Percentiles rank a stretch among this genome's conserved stretches.
Conservation (phyloP, 1,140 invertebrate species). For the Triops cancriformis region DNA sequence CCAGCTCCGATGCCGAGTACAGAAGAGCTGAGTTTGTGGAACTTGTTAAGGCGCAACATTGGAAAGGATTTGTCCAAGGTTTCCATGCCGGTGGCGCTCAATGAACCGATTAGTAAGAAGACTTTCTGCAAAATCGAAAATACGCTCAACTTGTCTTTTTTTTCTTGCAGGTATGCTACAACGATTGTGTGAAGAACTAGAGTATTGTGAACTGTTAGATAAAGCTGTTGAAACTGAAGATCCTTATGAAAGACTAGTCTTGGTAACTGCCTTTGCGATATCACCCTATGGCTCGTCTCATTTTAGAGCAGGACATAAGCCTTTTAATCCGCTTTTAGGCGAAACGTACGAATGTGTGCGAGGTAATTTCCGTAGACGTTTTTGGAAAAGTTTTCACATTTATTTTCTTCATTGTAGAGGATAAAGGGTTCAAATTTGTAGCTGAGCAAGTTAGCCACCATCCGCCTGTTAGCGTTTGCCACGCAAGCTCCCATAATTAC, state of each 20-base stretch:
- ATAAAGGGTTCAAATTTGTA: constrained; percentile 66
- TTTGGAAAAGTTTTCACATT: not conserved
- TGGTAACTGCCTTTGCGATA: constrained; percentile 73
- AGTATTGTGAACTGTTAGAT: constrained; percentile 71
- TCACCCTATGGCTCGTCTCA: constrained; percentile 68
- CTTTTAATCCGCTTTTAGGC: constrained; percentile 76
- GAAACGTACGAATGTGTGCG: constrained; percentile 74
- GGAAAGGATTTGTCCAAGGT: constrained; percentile 79
- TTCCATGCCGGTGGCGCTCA: constrained; percentile 69
- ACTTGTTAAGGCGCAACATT: constrained; percentile 72
- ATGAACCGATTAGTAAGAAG: constrained; percentile 75
- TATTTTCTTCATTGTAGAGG: constrained; percentile 43
- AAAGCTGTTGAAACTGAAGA: constrained; percentile 54
- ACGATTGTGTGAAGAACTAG: constrained; percentile 73
- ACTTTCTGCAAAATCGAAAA: constrained; percentile 17
- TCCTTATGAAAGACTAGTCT: constrained; percentile 60
- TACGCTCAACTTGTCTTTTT: not conserved
- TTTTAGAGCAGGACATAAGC: constrained; percentile 71
- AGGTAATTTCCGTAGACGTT: not conserved
- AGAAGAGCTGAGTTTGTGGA: constrained; percentile 68
- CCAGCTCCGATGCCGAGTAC: constrained; percentile 60
- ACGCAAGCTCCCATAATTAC: constrained; percentile 65
- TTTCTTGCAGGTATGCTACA: constrained; percentile 35
- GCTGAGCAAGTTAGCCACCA: constrained; percentile 74
- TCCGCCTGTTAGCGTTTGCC: constrained; percentile 72